These are phyloP conservation scores for Ivindomyrus marchei DNA, from an alignment of 2,113 vertebrate genomes.

Conservation along the genomic window DNA sequence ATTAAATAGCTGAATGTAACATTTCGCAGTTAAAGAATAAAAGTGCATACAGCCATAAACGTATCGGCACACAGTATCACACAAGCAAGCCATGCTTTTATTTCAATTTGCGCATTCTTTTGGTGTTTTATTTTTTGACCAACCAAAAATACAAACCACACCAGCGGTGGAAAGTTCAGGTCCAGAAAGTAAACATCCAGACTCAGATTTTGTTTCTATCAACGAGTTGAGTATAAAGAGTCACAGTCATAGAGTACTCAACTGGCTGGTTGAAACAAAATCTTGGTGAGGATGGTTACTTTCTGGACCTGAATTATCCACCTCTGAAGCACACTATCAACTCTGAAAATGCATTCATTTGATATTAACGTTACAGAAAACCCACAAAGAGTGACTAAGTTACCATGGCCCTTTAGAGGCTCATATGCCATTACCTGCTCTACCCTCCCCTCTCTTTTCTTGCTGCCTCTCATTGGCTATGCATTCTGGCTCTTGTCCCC, in stretches of 20 bases:
- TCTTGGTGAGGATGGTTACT: too few relatives aligned
- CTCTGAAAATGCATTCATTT: neutral
- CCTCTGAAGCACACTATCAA: neutral
- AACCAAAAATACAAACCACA: neutral
- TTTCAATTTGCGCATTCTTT: neutral
- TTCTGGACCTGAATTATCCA: too few relatives aligned
- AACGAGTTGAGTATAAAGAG: too few relatives aligned
- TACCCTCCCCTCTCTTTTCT: neutral
- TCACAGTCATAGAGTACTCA: too few relatives aligned
- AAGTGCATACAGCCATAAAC: neutral
- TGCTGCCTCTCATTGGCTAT: constrained; percentile 26
- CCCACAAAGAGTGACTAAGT: neutral
- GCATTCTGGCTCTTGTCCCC: constrained; percentile 50
- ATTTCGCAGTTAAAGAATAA: neutral
- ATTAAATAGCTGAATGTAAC: neutral
- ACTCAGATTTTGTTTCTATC: too few relatives aligned
- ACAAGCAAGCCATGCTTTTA: neutral
- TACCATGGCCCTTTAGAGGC: neutral
- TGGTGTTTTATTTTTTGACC: neutral
- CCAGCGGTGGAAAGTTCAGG: neutral
- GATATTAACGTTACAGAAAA: neutral
- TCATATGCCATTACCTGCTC: constrained; percentile 36
- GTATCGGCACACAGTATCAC: neutral
- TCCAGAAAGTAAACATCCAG: too few relatives aligned
- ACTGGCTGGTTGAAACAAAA: too few relatives aligned